Evolutionary conservation across 1,140 invertebrate species (phyloP), one percentile per base, ranked within the genome.

Genomic region (Tetramorium simillimum): DNA sequence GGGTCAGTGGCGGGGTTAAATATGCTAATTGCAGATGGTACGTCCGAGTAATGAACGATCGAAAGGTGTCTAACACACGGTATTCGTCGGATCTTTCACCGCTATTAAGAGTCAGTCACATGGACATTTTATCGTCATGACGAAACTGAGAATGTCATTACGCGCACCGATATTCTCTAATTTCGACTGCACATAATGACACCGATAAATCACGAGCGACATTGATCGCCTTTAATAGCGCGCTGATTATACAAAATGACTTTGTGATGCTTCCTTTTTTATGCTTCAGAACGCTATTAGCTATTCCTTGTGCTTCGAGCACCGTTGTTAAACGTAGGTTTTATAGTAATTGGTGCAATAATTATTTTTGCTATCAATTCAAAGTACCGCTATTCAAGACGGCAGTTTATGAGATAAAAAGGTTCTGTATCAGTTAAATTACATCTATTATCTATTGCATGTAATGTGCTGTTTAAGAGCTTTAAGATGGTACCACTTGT

Each of bases 1-100:
- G 85, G 76, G 84, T 89, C 67, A 58, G 28, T 24, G 14, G 14
- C 28, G 37, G 46, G 82, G 84, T 89, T 70, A 89, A 89, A 84
- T 58, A 75, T 70, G 65, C 67, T 60, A 46, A 72, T 81, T 53
- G 58, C 62, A 86, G 33, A n/a, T 21, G 46, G 1, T 65, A 62
- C 21, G 24, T 65, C 37, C 73, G 73, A 70, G 43, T 81, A 89
- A 88, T 3, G 53, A 86, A 77, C 40, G 24, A 62, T 51, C 37
- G 18, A 9, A 10, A 70, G 7, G n/a, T 56, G 53, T 43, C 62
- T 60, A 56, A 46, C 40, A 51, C 37, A 21, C 51, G 3, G 9
- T 28, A 40, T 76, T 49, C 46, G 24, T 2, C 21, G 40, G 51
- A 58, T 82, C 21, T 60, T 33, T 82, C 37, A 9, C 16, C 14